Percentiles rank a stretch among this genome's conserved stretches.
Evolutionary conservation across 1,140 invertebrate species (phyloP).

Genomic region (Chironomus striatipennis): DNA sequence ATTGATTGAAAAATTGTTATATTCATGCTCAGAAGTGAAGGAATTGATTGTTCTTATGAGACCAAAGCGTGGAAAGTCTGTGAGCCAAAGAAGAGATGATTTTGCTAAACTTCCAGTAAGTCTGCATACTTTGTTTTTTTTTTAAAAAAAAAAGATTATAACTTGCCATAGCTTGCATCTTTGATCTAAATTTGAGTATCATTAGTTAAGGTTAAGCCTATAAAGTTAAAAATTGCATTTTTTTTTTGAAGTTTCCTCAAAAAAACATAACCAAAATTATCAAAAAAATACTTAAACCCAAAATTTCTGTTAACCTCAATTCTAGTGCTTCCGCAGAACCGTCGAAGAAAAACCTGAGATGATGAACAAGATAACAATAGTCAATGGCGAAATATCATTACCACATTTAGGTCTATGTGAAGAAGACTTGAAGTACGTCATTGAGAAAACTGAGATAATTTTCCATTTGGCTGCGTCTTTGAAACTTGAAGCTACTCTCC

Average conservation of each 20-base stretch:
- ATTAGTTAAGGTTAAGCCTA: too few species aligned
- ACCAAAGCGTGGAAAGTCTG: slow-evolving; percentile 56
- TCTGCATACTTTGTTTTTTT: neutral
- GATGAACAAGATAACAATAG: slow-evolving; percentile 63
- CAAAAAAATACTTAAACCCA: slow-evolving; percentile 44
- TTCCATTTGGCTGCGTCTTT: slow-evolving; percentile 89
- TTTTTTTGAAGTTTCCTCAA: too few species aligned
- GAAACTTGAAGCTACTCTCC: slow-evolving; percentile 59
- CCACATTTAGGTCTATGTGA: slow-evolving; percentile 52
- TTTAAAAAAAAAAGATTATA: neutral
- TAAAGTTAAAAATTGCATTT: too few species aligned
- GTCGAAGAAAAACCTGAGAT: slow-evolving; percentile 44
- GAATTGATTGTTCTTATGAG: slow-evolving; percentile 69
- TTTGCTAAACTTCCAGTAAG: slow-evolving; percentile 38
- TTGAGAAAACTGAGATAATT: slow-evolving; percentile 66
- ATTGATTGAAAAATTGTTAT: slow-evolving; percentile 71
- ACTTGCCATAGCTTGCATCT: neutral
- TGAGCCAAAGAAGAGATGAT: slow-evolving; percentile 48
- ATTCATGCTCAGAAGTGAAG: slow-evolving; percentile 64
- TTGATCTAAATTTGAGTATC: too few species aligned
- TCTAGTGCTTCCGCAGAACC: too few species aligned
- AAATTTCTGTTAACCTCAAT: too few species aligned
- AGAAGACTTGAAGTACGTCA: slow-evolving; percentile 45
- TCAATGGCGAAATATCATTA: slow-evolving; percentile 56
- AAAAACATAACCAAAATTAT: slow-evolving; percentile 49